Conservation (phyloP, 2,888 invertebrate species). For the Xestia c-nigrum region DNA sequence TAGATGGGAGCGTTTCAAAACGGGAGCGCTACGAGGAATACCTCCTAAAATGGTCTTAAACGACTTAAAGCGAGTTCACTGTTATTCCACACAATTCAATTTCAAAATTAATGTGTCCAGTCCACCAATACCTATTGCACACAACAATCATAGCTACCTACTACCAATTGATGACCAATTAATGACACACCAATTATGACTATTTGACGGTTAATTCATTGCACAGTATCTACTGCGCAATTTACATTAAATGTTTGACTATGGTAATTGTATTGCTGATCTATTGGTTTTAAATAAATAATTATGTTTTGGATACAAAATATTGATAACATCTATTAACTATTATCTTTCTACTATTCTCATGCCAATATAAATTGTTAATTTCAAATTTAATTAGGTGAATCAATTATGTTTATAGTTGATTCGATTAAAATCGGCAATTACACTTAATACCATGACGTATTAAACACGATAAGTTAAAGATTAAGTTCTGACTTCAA, state of each 20-base stretch:
- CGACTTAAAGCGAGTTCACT: not conserved
- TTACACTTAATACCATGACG: not conserved
- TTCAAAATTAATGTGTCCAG: slow-evolving; percentile 1
- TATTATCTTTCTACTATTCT: not conserved
- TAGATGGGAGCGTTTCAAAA: no score
- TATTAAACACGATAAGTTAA: not conserved
- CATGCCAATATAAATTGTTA: not conserved
- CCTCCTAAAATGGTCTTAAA: no score
- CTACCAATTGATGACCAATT: slow-evolving; percentile 30
- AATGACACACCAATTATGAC: slow-evolving; percentile 37
- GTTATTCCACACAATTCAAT: not conserved
- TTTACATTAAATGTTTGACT: slow-evolving; percentile 44
- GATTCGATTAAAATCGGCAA: not conserved
- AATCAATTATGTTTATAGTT: not conserved
- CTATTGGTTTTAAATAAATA: slow-evolving; percentile 28
- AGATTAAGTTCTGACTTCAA: not conserved
- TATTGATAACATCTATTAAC: not conserved
- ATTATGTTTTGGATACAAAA: not conserved
- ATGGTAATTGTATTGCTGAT: slow-evolving; percentile 34
- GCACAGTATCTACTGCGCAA: slow-evolving; percentile 40
- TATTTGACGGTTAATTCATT: slow-evolving; percentile 38
- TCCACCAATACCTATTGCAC: not conserved
- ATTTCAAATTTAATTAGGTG: not conserved
- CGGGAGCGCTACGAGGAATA: no score
- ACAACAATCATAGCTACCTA: slow-evolving; percentile 11